Evolutionary conservation across 2,797 vertebrate species (phyloP).

Genomic region (Hoplostethus atlanticus): DNA sequence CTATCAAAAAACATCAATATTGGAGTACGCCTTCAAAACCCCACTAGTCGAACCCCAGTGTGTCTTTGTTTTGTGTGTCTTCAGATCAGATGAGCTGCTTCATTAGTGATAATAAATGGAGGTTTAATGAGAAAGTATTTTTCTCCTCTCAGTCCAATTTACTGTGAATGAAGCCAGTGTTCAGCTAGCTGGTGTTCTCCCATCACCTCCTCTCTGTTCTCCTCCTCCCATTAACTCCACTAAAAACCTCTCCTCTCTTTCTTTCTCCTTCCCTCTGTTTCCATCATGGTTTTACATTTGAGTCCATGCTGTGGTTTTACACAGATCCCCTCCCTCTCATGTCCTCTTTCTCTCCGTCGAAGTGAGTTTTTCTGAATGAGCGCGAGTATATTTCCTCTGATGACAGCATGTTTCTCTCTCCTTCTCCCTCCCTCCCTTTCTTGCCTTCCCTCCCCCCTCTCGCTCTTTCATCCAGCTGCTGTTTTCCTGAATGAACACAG

Average conservation of each 20-base stretch:
- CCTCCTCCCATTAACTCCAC: no score
- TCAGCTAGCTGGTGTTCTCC: no score
- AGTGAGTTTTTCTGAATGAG: constrained; percentile 55
- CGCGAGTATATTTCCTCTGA: constrained; percentile 27
- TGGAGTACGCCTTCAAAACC: no score
- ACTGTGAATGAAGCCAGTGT: no score
- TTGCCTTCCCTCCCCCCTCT: not conserved
- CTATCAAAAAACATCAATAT: no score
- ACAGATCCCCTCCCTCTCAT: not conserved
- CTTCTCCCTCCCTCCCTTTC: constrained; percentile 6
- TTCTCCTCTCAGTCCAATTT: constrained; percentile 2
- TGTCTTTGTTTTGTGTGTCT: no score
- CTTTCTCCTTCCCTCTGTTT: constrained; percentile 5
- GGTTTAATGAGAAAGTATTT: no score
- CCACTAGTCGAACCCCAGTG: no score
- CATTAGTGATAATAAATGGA: no score
- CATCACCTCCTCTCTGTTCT: no score
- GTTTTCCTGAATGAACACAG: constrained; percentile 73
- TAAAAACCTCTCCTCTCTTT: not conserved
- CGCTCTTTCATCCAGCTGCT: constrained; percentile 57
- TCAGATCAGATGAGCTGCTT: no score
- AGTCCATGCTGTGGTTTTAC: not conserved
- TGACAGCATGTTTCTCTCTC: constrained; percentile 52
- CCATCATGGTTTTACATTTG: not conserved
- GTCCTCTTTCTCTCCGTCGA: not conserved